Evolutionary conservation across 2,113 vertebrate genomes (phyloP), one percentile per base, ranked within the genome.

Genomic region (Nothoprocta pentlandii): DNA sequence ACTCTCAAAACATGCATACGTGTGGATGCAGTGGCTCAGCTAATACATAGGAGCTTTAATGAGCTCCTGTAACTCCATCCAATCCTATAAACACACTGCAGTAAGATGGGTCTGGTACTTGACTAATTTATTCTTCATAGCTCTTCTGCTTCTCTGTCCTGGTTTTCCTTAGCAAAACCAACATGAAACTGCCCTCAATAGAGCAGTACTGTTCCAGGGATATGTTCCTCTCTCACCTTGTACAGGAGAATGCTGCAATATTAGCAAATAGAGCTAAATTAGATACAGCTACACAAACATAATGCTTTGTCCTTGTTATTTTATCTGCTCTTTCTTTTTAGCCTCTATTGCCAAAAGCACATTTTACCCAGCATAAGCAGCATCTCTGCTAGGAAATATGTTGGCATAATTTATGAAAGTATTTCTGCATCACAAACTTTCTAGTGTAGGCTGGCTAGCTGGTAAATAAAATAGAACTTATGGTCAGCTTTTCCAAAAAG

Each of bases 221-320:
- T 46, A 32, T 0, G 7, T 28, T 89, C n/a, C 70, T 66, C 81
- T 81, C 86, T 92, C 66, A 68, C 69, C 16, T 22, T 23, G 22
- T 10, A 21, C 7, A 80, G 58, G 3, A 44, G 28, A 58, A 58
- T 32, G 32, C 34, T 73, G 42, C 30, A 63, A 6, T 75, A 88
- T 75, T 86, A 96, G 88, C 69, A 94, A 22, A 0, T 92, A 62
- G 53, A 92, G 42, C 26, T 94, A 68, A 84, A 93, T 85, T 92
- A 87, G 83, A 53, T 87, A 81, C 51, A 81, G 77, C 84, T 84
- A 76, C 39, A 79, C 28, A 66, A 92, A 79, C 25, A 84, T 11
- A 90, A 73, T 47, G 32, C 62, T 92, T 92, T 87, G 47, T 85
- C 39, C 47, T 93, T 6, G 11, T 75, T 92, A 81, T 95, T 92